A percentile compares a stretch with the other conserved stretches of the same genome.
These are phyloP conservation scores for Plusia festucae DNA, from an alignment of 2,888 invertebrate species.

Conservation along the genomic window DNA sequence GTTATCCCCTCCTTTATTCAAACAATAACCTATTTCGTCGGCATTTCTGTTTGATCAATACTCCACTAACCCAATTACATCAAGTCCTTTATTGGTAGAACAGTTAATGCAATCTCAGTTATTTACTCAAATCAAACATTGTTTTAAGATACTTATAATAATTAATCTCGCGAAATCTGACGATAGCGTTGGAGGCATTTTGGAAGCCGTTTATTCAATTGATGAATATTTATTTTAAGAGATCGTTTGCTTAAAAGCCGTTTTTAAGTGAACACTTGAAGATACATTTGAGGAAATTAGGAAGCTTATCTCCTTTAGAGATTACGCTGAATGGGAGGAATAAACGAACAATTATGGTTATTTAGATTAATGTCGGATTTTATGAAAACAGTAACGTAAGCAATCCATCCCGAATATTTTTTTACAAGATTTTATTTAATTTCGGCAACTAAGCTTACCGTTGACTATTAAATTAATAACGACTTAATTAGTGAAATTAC, in stretches of 20 bases:
- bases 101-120: slow-evolving; percentile 23
- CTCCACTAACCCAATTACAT: slow-evolving; percentile 33
- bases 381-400: slow-evolving; percentile 20
- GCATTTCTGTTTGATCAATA: slow-evolving; percentile 36
- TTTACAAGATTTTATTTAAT: too few species aligned
- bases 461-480: too few species aligned
- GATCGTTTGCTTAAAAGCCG: slow-evolving; percentile 23
- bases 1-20: slow-evolving; percentile 14
- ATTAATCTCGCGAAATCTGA: slow-evolving; percentile 43
- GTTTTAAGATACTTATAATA: slow-evolving; percentile 40
- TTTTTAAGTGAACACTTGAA: slow-evolving; percentile 33
- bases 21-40: slow-evolving; percentile 25
- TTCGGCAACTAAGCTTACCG: too few species aligned
- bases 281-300: slow-evolving; percentile 33
- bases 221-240: slow-evolving; percentile 51
- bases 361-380: slow-evolving; percentile 37
- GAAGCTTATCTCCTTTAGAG: slow-evolving; percentile 20
- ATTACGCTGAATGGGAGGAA: slow-evolving; percentile 8
- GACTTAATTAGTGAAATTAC: too few species aligned
- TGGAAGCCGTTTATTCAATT: slow-evolving; percentile 39
- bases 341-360: slow-evolving; percentile 25
- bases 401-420: too few species aligned
- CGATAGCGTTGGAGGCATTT: slow-evolving; percentile 27
- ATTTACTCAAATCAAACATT: slow-evolving; percentile 43
- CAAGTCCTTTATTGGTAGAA: slow-evolving; percentile 20